Base-by-base conservation (phyloP, 2,888 invertebrate genomes). In the Phrixothrix hirtus region DNA sequence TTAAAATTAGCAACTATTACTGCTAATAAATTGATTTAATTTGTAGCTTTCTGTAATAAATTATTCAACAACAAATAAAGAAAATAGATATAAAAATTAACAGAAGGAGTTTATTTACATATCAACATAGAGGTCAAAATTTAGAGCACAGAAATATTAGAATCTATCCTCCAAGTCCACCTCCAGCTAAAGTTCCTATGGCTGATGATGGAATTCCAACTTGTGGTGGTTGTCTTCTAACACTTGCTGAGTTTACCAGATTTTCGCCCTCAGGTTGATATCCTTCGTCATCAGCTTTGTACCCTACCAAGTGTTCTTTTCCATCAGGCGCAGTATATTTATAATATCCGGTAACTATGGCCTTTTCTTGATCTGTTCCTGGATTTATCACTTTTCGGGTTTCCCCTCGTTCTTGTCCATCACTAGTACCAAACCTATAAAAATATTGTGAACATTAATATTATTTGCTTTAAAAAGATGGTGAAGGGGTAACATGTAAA, bases 301-400 rank as follows among this genome's bases (percentile, higher is more conserved):
- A 81, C 39, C 63, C 71, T 2, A 79, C 64, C 39, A 75, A 75
- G 58, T 86, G 83, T 1, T 83, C 80, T 46, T 82, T 75, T 17
- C 88, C 88, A 13, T 42, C 75, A 73, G 16, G 1, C 4, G 13
- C 42, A 21, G 6, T 32, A 13, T 42, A 42, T 21, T 13, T 17
- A 7, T 75, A 73, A 10, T 71, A 71, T n/a, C 80, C 80, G 14
- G 69, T 70, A 1, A 79, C 77, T 0, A 72, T 71, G 14, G 78
- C 57, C 3, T 74, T 74, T 64, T 77, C 78, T 43, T 77, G 67
- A 2, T 78, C 78, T 1, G 75, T 73, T 13, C 79, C 78, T 57
- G 75, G 75, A 54, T 77, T 72, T 1, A 75, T 75, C 2, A 77
- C 69, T 38, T 74, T 70, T 1, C 73, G 79, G 43, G 71, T 67